Evolutionary conservation across 2,888 invertebrate species (phyloP).

Genomic region (Pollenia griseotomentosa): DNA sequence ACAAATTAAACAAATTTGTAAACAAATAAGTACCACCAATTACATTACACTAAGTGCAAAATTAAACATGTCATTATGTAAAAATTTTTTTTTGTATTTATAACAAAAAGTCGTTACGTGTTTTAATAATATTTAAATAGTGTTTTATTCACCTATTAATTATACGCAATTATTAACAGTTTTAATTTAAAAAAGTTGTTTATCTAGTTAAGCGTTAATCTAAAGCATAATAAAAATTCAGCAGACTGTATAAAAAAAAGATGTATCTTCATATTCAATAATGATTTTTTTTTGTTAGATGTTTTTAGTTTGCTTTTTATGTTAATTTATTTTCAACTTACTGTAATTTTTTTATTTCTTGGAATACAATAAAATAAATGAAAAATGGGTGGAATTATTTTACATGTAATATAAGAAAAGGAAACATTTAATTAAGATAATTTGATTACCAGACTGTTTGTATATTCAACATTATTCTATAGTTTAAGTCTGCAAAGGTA

Average conservation of each 20-base stretch:
- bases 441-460: too few relatives aligned
- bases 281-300: neutral
- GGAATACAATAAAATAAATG: neutral
- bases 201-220: neutral
- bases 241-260: slow-evolving; percentile 12
- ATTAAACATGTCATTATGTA: neutral
- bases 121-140: neutral
- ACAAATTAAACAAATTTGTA: slow-evolving; percentile 44
- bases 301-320: neutral
- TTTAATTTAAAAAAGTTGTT: slow-evolving; percentile 14
- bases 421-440: too few relatives aligned
- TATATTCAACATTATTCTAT: too few relatives aligned
- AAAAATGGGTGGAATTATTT: neutral
- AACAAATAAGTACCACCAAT: slow-evolving; percentile 25
- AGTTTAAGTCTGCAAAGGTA: too few relatives aligned
- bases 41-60: slow-evolving; percentile 14
- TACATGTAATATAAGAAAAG: neutral
- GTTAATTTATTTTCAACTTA: neutral
- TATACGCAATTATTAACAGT: neutral
- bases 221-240: slow-evolving; percentile 21
- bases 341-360: neutral
- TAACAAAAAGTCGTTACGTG: neutral
- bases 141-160: neutral
- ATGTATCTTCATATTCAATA: slow-evolving; percentile 19
- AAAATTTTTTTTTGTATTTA: neutral